Evolutionary conservation across 2,113 vertebrate genomes (phyloP).

Genomic region (Sterna hirundo): DNA sequence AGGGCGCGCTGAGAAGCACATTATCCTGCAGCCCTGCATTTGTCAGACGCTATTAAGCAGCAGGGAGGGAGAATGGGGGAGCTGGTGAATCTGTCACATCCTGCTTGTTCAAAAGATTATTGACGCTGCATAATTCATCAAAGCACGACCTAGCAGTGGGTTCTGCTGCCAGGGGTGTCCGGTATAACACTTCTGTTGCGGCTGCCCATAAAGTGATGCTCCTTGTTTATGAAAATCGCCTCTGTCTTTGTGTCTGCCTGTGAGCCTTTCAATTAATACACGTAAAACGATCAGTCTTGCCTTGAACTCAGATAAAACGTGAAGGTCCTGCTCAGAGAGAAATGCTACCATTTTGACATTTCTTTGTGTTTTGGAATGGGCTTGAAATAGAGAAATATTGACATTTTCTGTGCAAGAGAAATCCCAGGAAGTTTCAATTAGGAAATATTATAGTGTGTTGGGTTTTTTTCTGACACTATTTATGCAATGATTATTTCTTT

Average conservation of each 20-base stretch:
- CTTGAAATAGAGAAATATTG: not conserved
- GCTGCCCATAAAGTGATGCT: not conserved
- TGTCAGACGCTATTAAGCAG: slow-evolving; percentile 42
- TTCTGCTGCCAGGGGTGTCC: slow-evolving; percentile 3
- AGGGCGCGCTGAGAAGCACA: not conserved
- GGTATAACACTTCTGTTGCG: not conserved
- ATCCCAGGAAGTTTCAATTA: not conserved
- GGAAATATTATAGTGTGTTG: not conserved
- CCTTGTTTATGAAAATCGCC: not conserved
- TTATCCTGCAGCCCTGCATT: slow-evolving; percentile 11
- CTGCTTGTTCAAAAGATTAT: slow-evolving; percentile 40
- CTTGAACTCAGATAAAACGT: not conserved
- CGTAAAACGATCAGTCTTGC: not conserved
- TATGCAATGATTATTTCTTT: not conserved
- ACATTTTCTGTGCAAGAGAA: not conserved
- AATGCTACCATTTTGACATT: not conserved
- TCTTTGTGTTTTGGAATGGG: not conserved
- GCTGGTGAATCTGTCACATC: slow-evolving; percentile 37
- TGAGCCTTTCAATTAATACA: not conserved
- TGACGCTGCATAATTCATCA: slow-evolving; percentile 35
- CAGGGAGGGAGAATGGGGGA: not conserved
- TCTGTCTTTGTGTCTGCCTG: not conserved
- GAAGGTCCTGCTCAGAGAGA: not conserved
- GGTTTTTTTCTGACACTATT: not conserved
- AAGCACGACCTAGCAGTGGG: not conserved